Evolutionary conservation across 1,140 invertebrate species (phyloP).

Genomic region (Cardiocondyla obscurior): DNA sequence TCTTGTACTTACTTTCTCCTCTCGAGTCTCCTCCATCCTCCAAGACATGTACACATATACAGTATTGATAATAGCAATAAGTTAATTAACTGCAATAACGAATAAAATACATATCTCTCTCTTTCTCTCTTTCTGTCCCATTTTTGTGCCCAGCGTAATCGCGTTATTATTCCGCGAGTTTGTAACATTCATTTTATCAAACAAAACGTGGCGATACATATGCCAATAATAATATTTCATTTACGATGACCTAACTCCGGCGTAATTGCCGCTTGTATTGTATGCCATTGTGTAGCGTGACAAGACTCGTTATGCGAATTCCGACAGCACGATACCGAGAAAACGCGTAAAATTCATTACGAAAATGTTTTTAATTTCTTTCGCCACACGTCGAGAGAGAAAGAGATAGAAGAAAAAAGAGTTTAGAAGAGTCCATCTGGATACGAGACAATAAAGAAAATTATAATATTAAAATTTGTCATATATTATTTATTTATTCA

Average conservation of each 20-base stretch:
- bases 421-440: constrained; percentile 60
- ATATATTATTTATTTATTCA: constrained; percentile 77
- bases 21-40: constrained; percentile 21
- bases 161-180: not conserved
- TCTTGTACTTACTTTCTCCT: constrained; percentile 51
- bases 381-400: constrained; percentile 68
- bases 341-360: not conserved
- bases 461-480: constrained; percentile 74
- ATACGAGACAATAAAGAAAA: constrained; percentile 79
- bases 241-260: not conserved
- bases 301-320: constrained; percentile 7
- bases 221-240: constrained; percentile 22
- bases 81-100: not conserved
- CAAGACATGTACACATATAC: not conserved
- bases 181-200: not conserved
- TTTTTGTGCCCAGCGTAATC: not conserved
- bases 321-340: not conserved
- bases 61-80: not conserved
- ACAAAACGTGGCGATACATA: not conserved
- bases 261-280: constrained; percentile 38
- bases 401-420: not conserved
- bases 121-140: not conserved
- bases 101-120: not conserved
- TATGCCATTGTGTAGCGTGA: constrained; percentile 20
- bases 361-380: constrained; percentile 60